These are phyloP conservation scores for Sus cebifrons DNA, from an alignment of 2,797 vertebrate genomes.

Conservation along the genomic window DNA sequence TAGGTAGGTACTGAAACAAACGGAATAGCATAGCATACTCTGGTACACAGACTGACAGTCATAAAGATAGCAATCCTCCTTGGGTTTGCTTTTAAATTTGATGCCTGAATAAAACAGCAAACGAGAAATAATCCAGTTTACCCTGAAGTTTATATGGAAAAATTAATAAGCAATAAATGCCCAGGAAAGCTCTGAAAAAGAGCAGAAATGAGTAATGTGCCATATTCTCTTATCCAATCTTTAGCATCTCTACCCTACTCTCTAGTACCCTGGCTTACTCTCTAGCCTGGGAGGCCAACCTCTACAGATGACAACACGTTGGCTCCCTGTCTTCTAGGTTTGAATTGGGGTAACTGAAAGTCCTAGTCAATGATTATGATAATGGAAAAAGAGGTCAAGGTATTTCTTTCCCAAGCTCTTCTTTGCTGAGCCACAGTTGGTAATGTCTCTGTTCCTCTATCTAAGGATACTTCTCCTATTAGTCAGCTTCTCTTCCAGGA, in stretches of 20 bases:
- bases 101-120: not conserved
- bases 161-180: constrained; percentile 26
- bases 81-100: constrained; percentile 4
- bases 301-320: not conserved
- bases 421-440: not conserved
- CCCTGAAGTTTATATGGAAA: constrained; percentile 14
- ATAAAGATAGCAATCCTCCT: constrained; percentile 7
- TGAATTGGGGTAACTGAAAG: not conserved
- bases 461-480: not conserved
- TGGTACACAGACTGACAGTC: not conserved
- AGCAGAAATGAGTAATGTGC: not conserved
- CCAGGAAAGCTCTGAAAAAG: constrained; percentile 19
- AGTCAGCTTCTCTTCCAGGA: not conserved
- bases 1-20: constrained; percentile 30
- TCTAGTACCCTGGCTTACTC: not conserved
- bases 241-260: not conserved
- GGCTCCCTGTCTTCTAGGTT: not conserved
- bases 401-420: constrained; percentile 6
- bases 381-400: not conserved
- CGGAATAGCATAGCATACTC: not conserved
- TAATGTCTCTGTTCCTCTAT: not conserved
- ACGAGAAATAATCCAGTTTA: not conserved
- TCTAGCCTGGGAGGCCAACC: not conserved
- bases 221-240: not conserved
- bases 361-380: not conserved